phyloP scores from a whole-genome alignment of 2,113 vertebrate genomes.

The Irena cyanogastra region DNA sequence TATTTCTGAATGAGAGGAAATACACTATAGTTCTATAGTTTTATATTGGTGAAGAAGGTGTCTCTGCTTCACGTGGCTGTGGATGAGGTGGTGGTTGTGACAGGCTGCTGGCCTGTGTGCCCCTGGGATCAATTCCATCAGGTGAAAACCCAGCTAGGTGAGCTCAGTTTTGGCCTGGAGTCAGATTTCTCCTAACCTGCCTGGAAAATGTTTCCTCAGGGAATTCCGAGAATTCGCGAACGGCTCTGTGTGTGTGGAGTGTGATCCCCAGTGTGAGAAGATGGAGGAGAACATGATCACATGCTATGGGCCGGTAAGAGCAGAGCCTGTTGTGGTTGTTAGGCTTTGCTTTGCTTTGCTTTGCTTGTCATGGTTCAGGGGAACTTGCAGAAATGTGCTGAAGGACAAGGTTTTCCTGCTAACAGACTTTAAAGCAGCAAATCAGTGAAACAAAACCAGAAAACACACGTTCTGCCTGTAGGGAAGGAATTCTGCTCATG shows the following conservation, averaged over 20 bases:
- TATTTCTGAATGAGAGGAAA: background rate
- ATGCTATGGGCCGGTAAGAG: conserved; percentile 87
- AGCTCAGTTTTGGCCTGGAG: background rate
- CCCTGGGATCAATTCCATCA: background rate
- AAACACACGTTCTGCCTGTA: rapidly evolving
- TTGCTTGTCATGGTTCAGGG: rapidly evolving
- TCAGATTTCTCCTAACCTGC: background rate
- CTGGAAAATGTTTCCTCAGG: conserved; percentile 68
- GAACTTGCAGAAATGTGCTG: background rate
- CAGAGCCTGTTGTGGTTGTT: rapidly evolving
- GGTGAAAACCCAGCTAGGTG: background rate
- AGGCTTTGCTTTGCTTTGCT: rapidly evolving
- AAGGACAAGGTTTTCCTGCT: background rate
- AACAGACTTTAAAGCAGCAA: background rate
- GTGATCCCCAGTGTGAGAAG: conserved; percentile 91
- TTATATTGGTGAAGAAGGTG: background rate
- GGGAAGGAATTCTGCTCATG: background rate
- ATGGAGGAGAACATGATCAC: conserved; percentile 84
- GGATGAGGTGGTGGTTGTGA: background rate
- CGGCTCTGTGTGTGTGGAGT: conserved; percentile 88
- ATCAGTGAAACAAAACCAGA: background rate
- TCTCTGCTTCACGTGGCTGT: background rate
- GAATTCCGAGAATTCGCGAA: conserved; percentile 91
- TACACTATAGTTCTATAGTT: too few species aligned
- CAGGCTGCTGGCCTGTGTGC: background rate